Evolutionary conservation across 1,140 invertebrate genomes (phyloP).

Genomic region (Coelopa frigida): DNA sequence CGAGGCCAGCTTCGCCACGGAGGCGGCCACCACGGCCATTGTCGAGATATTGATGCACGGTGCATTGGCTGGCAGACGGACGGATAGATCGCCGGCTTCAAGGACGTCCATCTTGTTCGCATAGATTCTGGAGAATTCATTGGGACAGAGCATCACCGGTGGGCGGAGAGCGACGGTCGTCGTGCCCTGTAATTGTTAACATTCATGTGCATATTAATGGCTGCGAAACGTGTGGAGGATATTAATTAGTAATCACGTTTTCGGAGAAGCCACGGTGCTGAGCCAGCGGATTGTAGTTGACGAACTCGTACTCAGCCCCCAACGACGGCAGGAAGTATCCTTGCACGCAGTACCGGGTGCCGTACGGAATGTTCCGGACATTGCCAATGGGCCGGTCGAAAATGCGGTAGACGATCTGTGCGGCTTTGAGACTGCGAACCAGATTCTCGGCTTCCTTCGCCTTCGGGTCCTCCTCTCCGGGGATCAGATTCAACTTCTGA

Average conservation of each 20-base stretch:
- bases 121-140: conserved; percentile 8
- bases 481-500: no score
- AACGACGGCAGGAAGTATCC: no score
- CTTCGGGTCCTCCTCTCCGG: background rate
- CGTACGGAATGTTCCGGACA: no score
- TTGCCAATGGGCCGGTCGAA: conserved; percentile 6
- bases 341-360: no score
- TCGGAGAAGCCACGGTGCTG: no score
- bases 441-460: background rate
- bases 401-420: conserved; percentile 12
- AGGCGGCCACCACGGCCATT: background rate
- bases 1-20: background rate
- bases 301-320: no score
- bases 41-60: conserved; percentile 13
- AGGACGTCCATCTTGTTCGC: conserved; percentile 10
- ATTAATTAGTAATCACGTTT: no score
- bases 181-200: background rate
- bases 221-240: no score
- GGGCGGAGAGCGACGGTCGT: conserved; percentile 1
- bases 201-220: no score
- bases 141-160: background rate
- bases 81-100: conserved; percentile 7
- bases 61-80: conserved; percentile 4
- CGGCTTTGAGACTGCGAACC: conserved; percentile 2
- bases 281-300: no score